Evolutionary conservation across 2,888 invertebrate genomes (phyloP).

Genomic region (Drosophila emarginata): DNA sequence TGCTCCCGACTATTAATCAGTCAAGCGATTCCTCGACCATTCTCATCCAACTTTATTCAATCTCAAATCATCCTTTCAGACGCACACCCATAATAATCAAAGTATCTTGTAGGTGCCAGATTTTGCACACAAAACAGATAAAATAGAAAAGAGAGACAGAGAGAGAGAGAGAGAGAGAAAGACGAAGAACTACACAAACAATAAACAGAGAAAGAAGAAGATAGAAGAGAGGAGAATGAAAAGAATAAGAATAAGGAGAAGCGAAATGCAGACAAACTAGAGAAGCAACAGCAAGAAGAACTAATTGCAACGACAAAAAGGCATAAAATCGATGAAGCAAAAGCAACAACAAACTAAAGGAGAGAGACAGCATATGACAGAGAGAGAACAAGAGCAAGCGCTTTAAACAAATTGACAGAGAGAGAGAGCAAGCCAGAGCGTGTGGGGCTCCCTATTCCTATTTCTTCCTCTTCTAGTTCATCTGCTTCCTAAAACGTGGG

Average conservation of each 20-base stretch:
- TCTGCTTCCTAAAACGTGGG: conserved; percentile 58
- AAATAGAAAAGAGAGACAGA: conserved; percentile 1
- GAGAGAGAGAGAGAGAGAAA: conserved; percentile 22
- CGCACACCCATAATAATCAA: conserved; percentile 48
- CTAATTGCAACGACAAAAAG: conserved; percentile 75
- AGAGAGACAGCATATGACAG: conserved; percentile 19
- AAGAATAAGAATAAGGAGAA: conserved; percentile 21
- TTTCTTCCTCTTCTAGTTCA: neutral
- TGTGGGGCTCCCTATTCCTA: conserved; percentile 40
- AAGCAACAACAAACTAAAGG: conserved; percentile 51
- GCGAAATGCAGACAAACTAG: conserved; percentile 44
- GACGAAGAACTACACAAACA: conserved; percentile 30
- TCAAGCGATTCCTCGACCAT: neutral
- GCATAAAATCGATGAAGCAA: conserved; percentile 73
- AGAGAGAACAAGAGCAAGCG: conserved; percentile 55
- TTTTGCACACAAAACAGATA: conserved; percentile 32
- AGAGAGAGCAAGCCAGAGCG: conserved; percentile 50
- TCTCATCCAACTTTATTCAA: conserved; percentile 20
- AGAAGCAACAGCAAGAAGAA: conserved; percentile 52
- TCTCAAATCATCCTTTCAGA: conserved; percentile 11
- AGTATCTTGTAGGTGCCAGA: conserved; percentile 50
- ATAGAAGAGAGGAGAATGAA: neutral
- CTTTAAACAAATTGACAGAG: conserved; percentile 66
- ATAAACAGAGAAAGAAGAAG: conserved; percentile 31
- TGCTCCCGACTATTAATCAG: neutral